Evolutionary conservation across 2,888 invertebrate species (phyloP).

Genomic region (Drosophila suboccidentalis): DNA sequence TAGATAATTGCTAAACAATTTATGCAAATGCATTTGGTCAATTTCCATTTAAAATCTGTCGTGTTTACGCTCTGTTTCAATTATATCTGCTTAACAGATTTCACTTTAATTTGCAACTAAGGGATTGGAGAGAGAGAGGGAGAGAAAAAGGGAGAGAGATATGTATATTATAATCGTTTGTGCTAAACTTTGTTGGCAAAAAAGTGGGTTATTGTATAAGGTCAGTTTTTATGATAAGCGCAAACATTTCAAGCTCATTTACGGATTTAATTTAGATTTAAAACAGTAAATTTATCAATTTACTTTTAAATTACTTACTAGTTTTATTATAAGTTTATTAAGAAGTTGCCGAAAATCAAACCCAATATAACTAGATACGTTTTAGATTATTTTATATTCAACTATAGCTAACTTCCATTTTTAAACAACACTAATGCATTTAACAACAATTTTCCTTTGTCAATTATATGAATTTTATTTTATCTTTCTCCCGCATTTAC

Average conservation of each 20-base stretch:
- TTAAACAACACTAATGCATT: neutral
- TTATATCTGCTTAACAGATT: conserved; percentile 25
- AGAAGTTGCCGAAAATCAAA: too few species aligned
- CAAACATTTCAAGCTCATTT: neutral
- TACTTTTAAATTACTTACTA: neutral
- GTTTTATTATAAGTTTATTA: too few species aligned
- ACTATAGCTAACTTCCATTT: neutral
- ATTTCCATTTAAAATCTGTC: conserved; percentile 11
- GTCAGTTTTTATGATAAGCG: conserved; percentile 8
- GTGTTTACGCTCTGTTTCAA: conserved; percentile 57
- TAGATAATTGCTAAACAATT: conserved; percentile 42
- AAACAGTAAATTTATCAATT: neutral
- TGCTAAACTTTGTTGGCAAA: neutral
- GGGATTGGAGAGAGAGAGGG: neutral
- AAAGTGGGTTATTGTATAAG: neutral
- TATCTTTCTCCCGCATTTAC: neutral
- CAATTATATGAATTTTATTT: too few species aligned
- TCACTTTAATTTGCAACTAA: conserved; percentile 38
- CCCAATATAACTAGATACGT: too few species aligned
- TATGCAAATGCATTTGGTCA: conserved; percentile 12
- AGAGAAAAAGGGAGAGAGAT: neutral
- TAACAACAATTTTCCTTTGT: neutral
- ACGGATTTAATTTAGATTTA: neutral
- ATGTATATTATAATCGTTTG: neutral
- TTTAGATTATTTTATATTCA: neutral